Evolutionary conservation across 1,140 invertebrate genomes (phyloP), one percentile per base, ranked within the genome.

Genomic region (Drosophila parvula): DNA sequence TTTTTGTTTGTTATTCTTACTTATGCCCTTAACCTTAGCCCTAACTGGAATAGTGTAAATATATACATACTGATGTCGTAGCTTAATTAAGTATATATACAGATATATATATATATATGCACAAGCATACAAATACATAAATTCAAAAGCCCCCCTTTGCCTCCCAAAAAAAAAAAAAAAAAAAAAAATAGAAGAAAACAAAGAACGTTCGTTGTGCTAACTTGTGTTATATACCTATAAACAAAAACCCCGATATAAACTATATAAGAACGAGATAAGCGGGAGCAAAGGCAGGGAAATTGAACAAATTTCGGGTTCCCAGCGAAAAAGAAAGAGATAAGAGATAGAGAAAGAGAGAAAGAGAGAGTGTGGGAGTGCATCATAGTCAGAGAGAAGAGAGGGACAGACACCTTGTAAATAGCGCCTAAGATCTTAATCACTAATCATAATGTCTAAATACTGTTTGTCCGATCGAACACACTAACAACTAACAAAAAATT

Each of bases 181-280:
- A 18, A 38, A 11, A n/a, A 30, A 4, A 57, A 4, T 4, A 12
- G n/a, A 18, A 28, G 22, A 22, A 22, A 22, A 22, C 22, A 22
- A 22, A 22, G 14, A 58, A 58, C 68, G 67, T 70, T 70, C 65
- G 68, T 71, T 71, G 65, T 71, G 65, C 69, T 71, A 71, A 71
- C 69, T 71, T 71, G 69, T 71, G 69, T 71, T 71, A 71, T 71
- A 71, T 59, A 41, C 43, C 53, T 70, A 56, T 68, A 68, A 56
- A 69, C 30, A 43, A 45, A 45, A 38, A 30, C 47, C 32, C 41
- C 30, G 22, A 77, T 51, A 59, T 47, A 64, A 40, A 71, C 36
- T 43, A 34, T 30, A 18, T 61, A 61, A 40, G 59, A 60, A 50
- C 58, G 58, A 36, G 14, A 7, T 50, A 28, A 2, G 28, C 14